phyloP scores from a whole-genome alignment of 2,113 vertebrate species.

The Oostethus manadensis region DNA sequence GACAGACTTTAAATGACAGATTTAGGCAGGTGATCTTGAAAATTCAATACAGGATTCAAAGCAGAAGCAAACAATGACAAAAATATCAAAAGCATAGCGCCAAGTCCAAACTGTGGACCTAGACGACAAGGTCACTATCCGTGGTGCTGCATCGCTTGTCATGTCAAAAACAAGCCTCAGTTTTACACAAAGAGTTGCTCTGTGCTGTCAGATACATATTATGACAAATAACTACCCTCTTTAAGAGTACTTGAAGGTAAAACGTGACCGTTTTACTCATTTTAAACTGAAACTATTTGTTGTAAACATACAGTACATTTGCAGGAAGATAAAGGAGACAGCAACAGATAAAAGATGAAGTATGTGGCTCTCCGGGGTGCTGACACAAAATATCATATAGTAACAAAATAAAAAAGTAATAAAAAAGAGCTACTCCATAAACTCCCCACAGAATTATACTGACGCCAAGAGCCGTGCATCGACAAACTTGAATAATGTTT shows the following conservation, averaged over 20 bases:
- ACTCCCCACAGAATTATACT: too few species aligned
- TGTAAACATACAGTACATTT: not conserved
- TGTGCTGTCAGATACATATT: too few species aligned
- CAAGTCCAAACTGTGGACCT: not conserved
- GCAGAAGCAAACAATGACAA: not conserved
- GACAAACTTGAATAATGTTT: too few species aligned
- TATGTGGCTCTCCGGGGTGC: too few species aligned
- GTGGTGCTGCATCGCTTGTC: slow-evolving; percentile 20
- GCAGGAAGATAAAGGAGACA: not conserved
- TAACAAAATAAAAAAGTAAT: too few species aligned
- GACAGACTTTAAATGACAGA: not conserved
- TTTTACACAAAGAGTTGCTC: too few species aligned
- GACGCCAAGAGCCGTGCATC: too few species aligned
- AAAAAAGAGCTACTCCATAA: too few species aligned
- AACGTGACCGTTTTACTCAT: not conserved
- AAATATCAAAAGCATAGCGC: not conserved
- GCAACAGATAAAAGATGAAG: not conserved
- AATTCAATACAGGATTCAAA: rapidly evolving
- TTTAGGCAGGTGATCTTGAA: rapidly evolving
- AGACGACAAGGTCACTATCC: slow-evolving; percentile 20
- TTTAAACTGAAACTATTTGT: not conserved
- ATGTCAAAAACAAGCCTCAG: rapidly evolving
- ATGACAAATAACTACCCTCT: rapidly evolving
- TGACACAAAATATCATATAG: not conserved
- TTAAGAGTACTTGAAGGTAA: not conserved